These are phyloP conservation scores for Popillia japonica DNA, from an alignment of 1,140 invertebrate species.

Conservation along the genomic window DNA sequence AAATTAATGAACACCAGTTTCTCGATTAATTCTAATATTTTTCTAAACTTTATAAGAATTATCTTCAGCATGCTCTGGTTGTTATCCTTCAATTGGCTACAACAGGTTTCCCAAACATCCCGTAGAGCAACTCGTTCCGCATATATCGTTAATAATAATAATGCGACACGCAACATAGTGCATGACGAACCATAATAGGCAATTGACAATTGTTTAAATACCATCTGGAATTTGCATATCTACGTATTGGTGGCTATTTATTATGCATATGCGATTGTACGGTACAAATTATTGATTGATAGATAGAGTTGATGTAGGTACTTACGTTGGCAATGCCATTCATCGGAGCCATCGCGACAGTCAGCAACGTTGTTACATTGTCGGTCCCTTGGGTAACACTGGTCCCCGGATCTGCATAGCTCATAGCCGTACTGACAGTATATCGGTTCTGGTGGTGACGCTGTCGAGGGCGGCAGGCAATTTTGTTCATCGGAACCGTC, in stretches of 20 bases:
- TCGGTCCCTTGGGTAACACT: constrained; percentile 63
- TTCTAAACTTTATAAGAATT: too few species aligned
- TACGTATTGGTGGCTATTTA: not conserved
- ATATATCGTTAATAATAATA: too few species aligned
- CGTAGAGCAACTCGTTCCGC: too few species aligned
- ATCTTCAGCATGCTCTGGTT: too few species aligned
- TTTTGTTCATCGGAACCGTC: constrained; percentile 80
- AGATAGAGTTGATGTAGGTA: constrained; percentile 44
- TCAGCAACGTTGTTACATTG: constrained; percentile 73
- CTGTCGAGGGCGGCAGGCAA: constrained; percentile 53
- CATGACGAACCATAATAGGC: not conserved
- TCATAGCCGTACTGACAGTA: constrained; percentile 62
- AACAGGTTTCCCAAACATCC: too few species aligned
- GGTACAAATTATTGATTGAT: not conserved
- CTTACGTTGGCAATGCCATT: constrained; percentile 70
- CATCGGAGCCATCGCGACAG: constrained; percentile 78
- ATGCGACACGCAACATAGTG: too few species aligned
- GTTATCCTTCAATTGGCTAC: too few species aligned
- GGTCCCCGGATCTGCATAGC: constrained; percentile 63
- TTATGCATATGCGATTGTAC: not conserved
- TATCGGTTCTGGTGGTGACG: constrained; percentile 46
- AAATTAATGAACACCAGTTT: too few species aligned
- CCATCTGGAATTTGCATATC: constrained; percentile 9
- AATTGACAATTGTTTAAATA: not conserved
- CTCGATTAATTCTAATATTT: too few species aligned